Evolutionary conservation across 2,888 invertebrate species (phyloP), one percentile per base, ranked within the genome.

Genomic region (Hemistola chrysoprasaria): DNA sequence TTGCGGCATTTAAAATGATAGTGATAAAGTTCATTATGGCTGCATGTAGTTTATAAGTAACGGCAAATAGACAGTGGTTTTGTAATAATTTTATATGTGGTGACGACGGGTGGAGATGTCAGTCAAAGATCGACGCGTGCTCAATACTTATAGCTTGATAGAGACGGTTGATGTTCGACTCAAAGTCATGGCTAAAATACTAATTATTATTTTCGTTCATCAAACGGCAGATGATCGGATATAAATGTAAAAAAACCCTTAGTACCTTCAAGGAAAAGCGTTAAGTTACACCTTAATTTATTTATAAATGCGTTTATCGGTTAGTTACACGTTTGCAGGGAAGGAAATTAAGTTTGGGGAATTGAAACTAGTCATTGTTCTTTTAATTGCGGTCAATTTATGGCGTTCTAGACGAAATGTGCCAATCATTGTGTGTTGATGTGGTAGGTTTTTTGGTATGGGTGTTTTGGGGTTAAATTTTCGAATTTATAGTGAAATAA

Each of bases 361-460:
- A 87, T 85, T 85, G 85, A 87, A 85, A 85, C 78, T 77, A 72
- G 78, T 84, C 83, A 84, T 87, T 88, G 88, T 87, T 87, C 82
- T 85, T 85, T 83, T 88, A 85, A 87, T 85, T 86, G 86, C 78
- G 74, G 81, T 78, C 82, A 82, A 80, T 86, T 86, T 83, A 78
- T 71, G 73, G 72, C 84, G 87, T 87, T 88, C 84, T 84, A 80
- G 74, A 59, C 64, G 84, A 87, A 85, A 84, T 79, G 62, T 84
- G 87, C 87, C 59, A 61, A 80, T 88, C 87, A 88, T 84, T 66
- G 75, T 71, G 65, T 64, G 67, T 55, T 53, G 69, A 65, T 59
- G 61, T 59, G 50, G 24, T 40, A 32, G n/a, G 28, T 36, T 41
- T 8, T 23, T 28, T 11, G 20, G 32, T 28, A 24, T 40, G 36